phyloP scores from a whole-genome alignment of 2,113 vertebrate species.

The Phrynocephalus versicolor region DNA sequence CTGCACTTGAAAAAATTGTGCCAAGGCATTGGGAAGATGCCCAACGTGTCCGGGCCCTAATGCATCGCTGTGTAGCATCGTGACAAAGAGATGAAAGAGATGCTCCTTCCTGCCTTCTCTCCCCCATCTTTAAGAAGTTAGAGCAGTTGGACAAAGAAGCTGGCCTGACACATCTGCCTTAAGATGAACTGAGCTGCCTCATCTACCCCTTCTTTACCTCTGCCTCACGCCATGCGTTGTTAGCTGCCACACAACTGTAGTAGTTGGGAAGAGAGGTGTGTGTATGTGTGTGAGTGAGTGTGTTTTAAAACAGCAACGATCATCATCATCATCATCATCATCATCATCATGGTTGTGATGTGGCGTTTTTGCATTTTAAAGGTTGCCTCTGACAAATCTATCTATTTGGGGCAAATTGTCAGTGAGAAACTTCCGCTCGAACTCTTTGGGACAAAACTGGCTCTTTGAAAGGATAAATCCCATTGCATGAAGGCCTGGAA shows the following conservation, averaged over 20 bases:
- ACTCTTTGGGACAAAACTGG: constrained; percentile 99
- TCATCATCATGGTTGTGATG: constrained; percentile 49
- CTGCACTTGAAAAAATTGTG: not conserved
- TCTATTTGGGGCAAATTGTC: constrained; percentile 99
- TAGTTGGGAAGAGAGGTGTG: too few species aligned
- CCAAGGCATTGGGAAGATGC: constrained; percentile 28
- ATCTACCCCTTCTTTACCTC: constrained; percentile 45
- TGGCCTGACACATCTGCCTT: constrained; percentile 66
- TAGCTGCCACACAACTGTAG: constrained; percentile 44
- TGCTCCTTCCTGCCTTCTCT: constrained; percentile 15
- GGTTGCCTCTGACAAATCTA: constrained; percentile 98
- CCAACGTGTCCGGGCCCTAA: constrained; percentile 27
- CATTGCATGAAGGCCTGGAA: constrained; percentile 96
- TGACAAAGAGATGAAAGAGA: constrained; percentile 63
- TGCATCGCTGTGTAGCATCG: constrained; percentile 47
- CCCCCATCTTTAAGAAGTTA: constrained; percentile 69
- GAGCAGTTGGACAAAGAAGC: constrained; percentile 62
- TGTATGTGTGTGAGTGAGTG: too few species aligned
- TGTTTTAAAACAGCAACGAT: too few species aligned
- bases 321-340: not conserved
- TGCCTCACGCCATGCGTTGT: not conserved
- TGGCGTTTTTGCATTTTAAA: constrained; percentile 76
- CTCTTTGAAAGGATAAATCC: constrained; percentile 99
- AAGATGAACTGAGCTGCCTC: constrained; percentile 60
- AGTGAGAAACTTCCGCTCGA: constrained; percentile 99